Percentiles rank a stretch among this genome's conserved stretches.
These are phyloP conservation scores for Drosophila nigromelanica DNA, from an alignment of 1,140 invertebrate genomes.

Conservation along the genomic window DNA sequence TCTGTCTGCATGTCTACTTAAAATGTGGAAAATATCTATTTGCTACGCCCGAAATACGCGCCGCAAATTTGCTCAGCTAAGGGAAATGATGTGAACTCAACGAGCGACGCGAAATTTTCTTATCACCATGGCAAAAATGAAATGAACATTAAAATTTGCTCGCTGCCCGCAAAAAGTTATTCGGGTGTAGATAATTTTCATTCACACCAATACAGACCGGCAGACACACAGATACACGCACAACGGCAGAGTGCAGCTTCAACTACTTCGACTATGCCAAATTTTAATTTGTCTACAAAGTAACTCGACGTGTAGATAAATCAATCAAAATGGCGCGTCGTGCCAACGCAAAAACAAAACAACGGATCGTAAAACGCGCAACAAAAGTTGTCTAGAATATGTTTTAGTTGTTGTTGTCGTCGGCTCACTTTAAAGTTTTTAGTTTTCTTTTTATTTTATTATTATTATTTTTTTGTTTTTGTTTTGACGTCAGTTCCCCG, in stretches of 20 bases:
- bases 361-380: conserved; percentile 31
- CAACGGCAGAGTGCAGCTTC: conserved; percentile 41
- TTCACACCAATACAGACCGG: conserved; percentile 20
- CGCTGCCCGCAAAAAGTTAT: conserved; percentile 65
- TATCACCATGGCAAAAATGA: conserved; percentile 65
- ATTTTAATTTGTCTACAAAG: conserved; percentile 80
- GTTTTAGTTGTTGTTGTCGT: conserved; percentile 33
- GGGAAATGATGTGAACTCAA: conserved; percentile 29
- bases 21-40: conserved; percentile 82
- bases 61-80: conserved; percentile 43
- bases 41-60: conserved; percentile 69
- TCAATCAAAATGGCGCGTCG: conserved; percentile 72
- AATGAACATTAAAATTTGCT: conserved; percentile 76
- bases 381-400: conserved; percentile 45
- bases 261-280: conserved; percentile 49
- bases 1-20: conserved; percentile 67
- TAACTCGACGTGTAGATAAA: conserved; percentile 73
- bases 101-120: conserved; percentile 50
- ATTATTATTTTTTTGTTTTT: neutral
- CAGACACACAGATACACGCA: neutral
- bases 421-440: conserved; percentile 73
- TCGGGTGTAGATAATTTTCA: conserved; percentile 79
- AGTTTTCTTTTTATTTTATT: neutral
- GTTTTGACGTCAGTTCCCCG: conserved; percentile 22
- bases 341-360: conserved; percentile 11